Conservation (phyloP, 2,888 invertebrate species). For the Diloba caeruleocephala region DNA sequence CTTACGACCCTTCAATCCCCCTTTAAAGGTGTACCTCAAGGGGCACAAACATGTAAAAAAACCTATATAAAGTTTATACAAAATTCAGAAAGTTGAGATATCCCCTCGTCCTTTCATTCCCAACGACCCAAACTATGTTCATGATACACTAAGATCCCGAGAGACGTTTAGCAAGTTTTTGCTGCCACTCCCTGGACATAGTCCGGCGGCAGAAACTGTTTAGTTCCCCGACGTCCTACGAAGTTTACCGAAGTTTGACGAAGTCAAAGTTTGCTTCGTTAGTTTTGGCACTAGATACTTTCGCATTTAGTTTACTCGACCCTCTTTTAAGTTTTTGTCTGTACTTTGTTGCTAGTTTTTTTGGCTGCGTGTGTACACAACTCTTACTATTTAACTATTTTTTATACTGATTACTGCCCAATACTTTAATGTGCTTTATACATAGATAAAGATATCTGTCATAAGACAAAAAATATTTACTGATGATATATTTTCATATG, state of each 20-base stretch:
- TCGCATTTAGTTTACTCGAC: conserved; percentile 21
- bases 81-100: conserved; percentile 42
- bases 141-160: conserved; percentile 49
- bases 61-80: conserved; percentile 31
- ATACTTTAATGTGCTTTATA: no score
- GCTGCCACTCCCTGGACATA: conserved; percentile 28
- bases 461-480: no score
- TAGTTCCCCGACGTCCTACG: conserved; percentile 38
- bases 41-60: neutral
- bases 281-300: conserved; percentile 50
- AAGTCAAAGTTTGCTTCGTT: conserved; percentile 46
- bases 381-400: no score
- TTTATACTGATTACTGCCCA: no score
- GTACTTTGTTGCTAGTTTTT: conserved; percentile 18
- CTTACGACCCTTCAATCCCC: neutral
- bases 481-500: no score
- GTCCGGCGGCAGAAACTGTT: conserved; percentile 50
- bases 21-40: neutral
- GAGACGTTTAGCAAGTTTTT: conserved; percentile 57
- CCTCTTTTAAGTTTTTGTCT: conserved; percentile 27
- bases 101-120: conserved; percentile 15
- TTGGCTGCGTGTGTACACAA: no score
- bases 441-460: no score
- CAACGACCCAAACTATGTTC: conserved; percentile 29
- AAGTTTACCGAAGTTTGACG: conserved; percentile 41